A percentile compares a stretch with the other conserved stretches of the same genome.
Evolutionary conservation across 2,797 vertebrate species (phyloP).

Genomic region (Amniataba percoides): DNA sequence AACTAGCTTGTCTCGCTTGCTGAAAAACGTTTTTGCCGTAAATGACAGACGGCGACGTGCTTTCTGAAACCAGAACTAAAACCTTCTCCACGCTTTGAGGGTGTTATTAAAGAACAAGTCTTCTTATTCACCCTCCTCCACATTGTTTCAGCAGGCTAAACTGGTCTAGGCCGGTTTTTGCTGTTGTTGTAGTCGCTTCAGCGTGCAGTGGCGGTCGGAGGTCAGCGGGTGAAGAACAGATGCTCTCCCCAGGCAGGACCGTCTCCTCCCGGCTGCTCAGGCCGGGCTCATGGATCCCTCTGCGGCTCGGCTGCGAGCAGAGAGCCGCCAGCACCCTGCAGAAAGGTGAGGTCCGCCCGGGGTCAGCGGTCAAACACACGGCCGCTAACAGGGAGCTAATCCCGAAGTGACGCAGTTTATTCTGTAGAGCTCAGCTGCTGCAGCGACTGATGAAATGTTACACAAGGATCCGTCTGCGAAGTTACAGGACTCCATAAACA

Average conservation of each 20-base stretch:
- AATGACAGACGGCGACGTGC: constrained; percentile 3
- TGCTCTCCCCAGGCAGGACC: constrained; percentile 71
- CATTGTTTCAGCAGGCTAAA: neutral
- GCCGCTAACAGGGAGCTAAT: constrained; percentile 65
- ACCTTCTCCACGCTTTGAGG: neutral
- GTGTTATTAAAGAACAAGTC: neutral
- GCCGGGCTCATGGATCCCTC: constrained; percentile 44
- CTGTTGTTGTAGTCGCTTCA: neutral
- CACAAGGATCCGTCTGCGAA: neutral
- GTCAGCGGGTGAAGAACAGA: constrained; percentile 53
- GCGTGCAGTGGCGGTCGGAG: constrained; percentile 22
- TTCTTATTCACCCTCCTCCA: fast-evolving
- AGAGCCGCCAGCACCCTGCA: constrained; percentile 49
- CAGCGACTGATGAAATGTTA: neutral
- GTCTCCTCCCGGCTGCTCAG: constrained; percentile 62
- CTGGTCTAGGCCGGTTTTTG: fast-evolving
- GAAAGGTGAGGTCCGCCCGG: constrained; percentile 68
- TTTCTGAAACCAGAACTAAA: neutral
- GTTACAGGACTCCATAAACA: neutral
- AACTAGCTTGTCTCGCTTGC: fast-evolving
- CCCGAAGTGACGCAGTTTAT: constrained; percentile 73
- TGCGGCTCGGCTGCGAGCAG: constrained; percentile 33
- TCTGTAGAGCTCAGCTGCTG: neutral
- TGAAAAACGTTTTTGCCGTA: fast-evolving
- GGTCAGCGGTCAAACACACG: neutral